A percentile compares a stretch with the other conserved stretches of the same genome.
Conservation (phyloP, 2,888 invertebrate genomes). For the Lamproptera curius region DNA sequence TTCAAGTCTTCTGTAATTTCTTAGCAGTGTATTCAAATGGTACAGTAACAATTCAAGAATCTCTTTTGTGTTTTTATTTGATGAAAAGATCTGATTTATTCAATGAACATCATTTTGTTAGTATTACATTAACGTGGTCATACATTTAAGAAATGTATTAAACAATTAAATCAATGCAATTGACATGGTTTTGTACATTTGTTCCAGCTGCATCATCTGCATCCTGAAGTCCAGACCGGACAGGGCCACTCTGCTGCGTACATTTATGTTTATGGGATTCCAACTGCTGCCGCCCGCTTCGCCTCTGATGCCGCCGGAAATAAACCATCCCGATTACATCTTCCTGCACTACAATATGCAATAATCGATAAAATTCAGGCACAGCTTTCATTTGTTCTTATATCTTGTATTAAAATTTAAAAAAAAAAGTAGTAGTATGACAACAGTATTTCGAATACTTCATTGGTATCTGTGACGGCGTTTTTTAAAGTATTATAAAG, state of each 20-base stretch:
- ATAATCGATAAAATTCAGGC: slow-evolving; percentile 34
- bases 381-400: slow-evolving; percentile 1
- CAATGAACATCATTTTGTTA: too few relatives aligned
- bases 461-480: slow-evolving; percentile 11
- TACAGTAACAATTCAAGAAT: too few relatives aligned
- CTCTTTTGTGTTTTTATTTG: too few relatives aligned
- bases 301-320: slow-evolving; percentile 65
- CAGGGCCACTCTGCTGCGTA: slow-evolving; percentile 91
- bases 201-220: slow-evolving; percentile 79
- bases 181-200: too few relatives aligned
- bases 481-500: slow-evolving; percentile 7
- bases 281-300: slow-evolving; percentile 90
- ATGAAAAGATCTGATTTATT: too few relatives aligned
- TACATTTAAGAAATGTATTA: too few relatives aligned
- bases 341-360: slow-evolving; percentile 73
- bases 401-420: not conserved
- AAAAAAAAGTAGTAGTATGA: not conserved
- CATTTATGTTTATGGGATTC: slow-evolving; percentile 98
- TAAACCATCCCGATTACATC: slow-evolving; percentile 78
- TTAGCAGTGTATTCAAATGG: too few relatives aligned
- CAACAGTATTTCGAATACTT: not conserved
- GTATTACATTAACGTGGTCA: too few relatives aligned
- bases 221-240: slow-evolving; percentile 91
- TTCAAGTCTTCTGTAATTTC: too few relatives aligned
- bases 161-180: too few relatives aligned